These are phyloP conservation scores for Drosophila bifasciata DNA, from an alignment of 1,140 invertebrate genomes.

Conservation along the genomic window DNA sequence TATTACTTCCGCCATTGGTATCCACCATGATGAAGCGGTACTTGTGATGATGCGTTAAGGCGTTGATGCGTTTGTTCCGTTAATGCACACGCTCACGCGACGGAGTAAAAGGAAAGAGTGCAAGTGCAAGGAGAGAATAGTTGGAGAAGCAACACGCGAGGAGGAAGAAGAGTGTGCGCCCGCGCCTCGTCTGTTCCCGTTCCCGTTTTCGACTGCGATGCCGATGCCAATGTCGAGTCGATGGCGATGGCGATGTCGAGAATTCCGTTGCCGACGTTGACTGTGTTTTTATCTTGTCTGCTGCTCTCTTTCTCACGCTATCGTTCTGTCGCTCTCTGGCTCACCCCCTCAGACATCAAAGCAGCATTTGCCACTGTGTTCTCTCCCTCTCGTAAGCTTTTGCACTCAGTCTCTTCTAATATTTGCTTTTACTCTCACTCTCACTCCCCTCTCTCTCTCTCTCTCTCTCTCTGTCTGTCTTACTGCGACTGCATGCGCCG, in stretches of 20 bases:
- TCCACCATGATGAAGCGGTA: conserved; percentile 25
- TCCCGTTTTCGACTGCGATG: neutral
- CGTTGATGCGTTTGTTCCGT: neutral
- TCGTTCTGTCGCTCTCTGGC: neutral
- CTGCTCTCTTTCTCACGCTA: neutral
- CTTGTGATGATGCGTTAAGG: too few species aligned
- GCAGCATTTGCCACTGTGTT: too few species aligned
- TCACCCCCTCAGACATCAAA: neutral
- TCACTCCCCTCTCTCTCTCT: conserved; percentile 15
- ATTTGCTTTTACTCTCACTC: conserved; percentile 29
- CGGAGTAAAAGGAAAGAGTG: too few species aligned
- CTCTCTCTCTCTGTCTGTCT: conserved; percentile 10
- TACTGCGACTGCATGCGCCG: conserved; percentile 41
- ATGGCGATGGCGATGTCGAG: neutral
- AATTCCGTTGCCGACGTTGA: conserved; percentile 8
- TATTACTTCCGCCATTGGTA: conserved; percentile 63
- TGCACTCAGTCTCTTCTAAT: too few species aligned
- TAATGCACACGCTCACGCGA: neutral
- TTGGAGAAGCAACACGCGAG: neutral
- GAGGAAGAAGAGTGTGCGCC: too few species aligned
- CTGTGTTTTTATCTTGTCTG: conserved; percentile 16
- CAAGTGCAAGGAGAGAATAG: neutral
- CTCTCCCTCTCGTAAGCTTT: too few species aligned
- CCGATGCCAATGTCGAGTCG: conserved; percentile 4
- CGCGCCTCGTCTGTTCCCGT: too few species aligned